Base-by-base conservation (phyloP, 2,888 invertebrate species). In the Apocheima hispidaria region DNA sequence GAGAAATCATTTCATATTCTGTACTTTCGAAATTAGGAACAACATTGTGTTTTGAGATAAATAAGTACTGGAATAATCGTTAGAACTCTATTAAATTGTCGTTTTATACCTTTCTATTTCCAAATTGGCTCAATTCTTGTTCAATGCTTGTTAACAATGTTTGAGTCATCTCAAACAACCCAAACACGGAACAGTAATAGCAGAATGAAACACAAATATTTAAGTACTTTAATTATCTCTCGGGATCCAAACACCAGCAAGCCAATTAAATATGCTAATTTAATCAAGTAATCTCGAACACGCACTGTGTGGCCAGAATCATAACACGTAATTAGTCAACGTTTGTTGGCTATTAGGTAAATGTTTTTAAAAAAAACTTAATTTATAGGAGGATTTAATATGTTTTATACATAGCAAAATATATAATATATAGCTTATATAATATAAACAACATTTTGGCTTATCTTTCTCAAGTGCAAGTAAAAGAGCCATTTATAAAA, bases 181-280 rank as follows among this genome's bases (percentile, higher is more conserved):
- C 38, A 51, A 51, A 28, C 36, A 38, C 10, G 38, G 36, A 51
- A 52, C 53, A 36, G 23, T 18, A 49, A 53, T 33, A 48, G 23
- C 28, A 41, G 40, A 51, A 60, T 52, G 55, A 48, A 56, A 61
- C 55, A 52, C 61, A 61, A 61, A 61, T 61, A 61, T 56, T 49
- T 49, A 66, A 58, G 9, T 55, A 12, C 35, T 4, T 14, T 58
- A 63, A 63, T 63, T 44, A 59, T 48, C 58, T 35, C 50, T 12
- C 40, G 52, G 63, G 60, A 59, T 52, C 30, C 53, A 59, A 61
- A 59, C 59, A 61, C 33, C 43, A 53, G 49, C 50, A 18, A 48
- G 33, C 46, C 63, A 66, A 68, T 68, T 68, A 38, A 61, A 60
- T 65, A 68, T 68, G 68, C 30, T 62, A 63, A 68, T 65, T 51